A percentile compares a stretch with the other conserved stretches of the same genome.
Evolutionary conservation across 2,888 invertebrate species (phyloP).

Genomic region (Aromia moschata): DNA sequence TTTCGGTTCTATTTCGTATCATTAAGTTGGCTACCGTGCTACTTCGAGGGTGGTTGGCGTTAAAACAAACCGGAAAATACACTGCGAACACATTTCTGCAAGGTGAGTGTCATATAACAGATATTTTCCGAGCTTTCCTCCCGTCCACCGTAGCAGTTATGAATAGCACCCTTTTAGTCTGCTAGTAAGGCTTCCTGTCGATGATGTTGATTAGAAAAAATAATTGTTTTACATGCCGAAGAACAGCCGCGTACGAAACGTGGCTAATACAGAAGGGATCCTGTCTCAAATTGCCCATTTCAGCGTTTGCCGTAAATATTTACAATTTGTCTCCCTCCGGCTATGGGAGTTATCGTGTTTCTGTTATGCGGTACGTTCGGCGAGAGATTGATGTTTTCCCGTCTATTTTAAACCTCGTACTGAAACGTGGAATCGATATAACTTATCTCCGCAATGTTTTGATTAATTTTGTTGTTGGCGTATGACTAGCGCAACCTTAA

Average conservation of each 20-base stretch:
- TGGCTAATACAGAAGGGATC: not conserved
- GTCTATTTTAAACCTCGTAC: slow-evolving; percentile 24
- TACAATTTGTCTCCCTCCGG: not conserved
- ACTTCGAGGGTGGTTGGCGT: slow-evolving; percentile 62
- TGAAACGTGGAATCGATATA: slow-evolving; percentile 25
- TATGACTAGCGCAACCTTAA: not conserved
- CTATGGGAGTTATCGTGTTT: not conserved
- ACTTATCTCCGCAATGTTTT: slow-evolving; percentile 25
- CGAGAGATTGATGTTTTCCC: slow-evolving; percentile 29
- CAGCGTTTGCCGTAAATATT: not conserved
- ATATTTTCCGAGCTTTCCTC: slow-evolving; percentile 16
- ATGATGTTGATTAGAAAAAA: slow-evolving; percentile 5
- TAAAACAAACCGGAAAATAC: slow-evolving; percentile 51
- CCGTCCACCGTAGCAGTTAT: not conserved
- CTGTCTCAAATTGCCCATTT: not conserved
- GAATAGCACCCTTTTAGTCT: no score
- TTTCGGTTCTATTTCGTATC: slow-evolving; percentile 62
- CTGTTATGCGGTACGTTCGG: not conserved
- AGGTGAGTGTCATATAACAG: slow-evolving; percentile 36
- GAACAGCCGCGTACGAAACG: not conserved
- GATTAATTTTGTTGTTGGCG: slow-evolving; percentile 19
- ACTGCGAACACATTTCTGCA: slow-evolving; percentile 42
- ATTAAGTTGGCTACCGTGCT: slow-evolving; percentile 64
- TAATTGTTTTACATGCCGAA: no score
- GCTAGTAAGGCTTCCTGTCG: not conserved